phyloP scores from a whole-genome alignment of 2,888 invertebrate genomes.

The Harmothoe impar region DNA sequence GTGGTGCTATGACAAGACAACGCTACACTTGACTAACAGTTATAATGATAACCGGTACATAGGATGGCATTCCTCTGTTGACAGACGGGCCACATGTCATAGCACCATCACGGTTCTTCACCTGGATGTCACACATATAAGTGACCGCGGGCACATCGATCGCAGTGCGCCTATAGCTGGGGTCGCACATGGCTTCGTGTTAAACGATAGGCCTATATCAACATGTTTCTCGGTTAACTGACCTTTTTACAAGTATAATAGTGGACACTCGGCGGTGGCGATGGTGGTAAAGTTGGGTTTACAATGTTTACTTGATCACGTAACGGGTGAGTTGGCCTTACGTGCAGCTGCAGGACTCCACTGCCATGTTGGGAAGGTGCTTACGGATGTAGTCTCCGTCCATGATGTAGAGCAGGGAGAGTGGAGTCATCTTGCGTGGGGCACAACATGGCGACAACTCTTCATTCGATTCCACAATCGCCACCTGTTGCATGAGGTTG shows the following conservation, averaged over 20 bases:
- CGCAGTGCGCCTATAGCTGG: not conserved
- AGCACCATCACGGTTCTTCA: slow-evolving; percentile 10
- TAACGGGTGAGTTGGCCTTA: slow-evolving; percentile 22
- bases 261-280: slow-evolving; percentile 10
- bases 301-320: not conserved
- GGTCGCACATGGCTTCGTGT: not conserved
- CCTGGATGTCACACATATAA: slow-evolving; percentile 1
- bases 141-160: slow-evolving; percentile 2
- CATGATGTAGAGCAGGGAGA: slow-evolving; percentile 33
- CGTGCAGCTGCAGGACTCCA: slow-evolving; percentile 56
- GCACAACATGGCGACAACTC: slow-evolving; percentile 47
- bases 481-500: slow-evolving; percentile 53
- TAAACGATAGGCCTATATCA: not conserved
- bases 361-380: slow-evolving; percentile 57
- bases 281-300: slow-evolving; percentile 37
- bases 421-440: slow-evolving; percentile 27
- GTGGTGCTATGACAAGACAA: slow-evolving; percentile 30
- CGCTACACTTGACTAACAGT: not conserved
- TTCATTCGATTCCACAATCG: not conserved
- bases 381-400: slow-evolving; percentile 52
- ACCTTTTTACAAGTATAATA: not conserved
- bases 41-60: not conserved
- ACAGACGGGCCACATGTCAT: not conserved
- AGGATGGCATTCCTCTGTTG: not conserved
- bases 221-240: not conserved